Evolutionary conservation across 2,888 invertebrate species (phyloP).

Genomic region (Bembecia ichneumoniformis): DNA sequence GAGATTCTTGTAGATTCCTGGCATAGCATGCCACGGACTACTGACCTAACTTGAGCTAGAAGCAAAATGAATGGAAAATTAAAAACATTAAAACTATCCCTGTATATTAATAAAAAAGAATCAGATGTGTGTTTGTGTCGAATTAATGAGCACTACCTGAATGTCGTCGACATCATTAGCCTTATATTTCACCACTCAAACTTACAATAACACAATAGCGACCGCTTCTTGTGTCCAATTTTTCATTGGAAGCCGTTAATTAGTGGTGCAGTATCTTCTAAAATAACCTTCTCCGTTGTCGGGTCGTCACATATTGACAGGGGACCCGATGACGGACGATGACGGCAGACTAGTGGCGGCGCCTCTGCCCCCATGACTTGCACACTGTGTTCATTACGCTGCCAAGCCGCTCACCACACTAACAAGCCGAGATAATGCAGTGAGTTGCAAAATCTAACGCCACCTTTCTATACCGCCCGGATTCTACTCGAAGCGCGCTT

Average conservation of each 20-base stretch:
- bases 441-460: slow-evolving; percentile 58
- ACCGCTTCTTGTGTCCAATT: slow-evolving; percentile 42
- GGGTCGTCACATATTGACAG: slow-evolving; percentile 60
- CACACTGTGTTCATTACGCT: slow-evolving; percentile 60
- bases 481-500: slow-evolving; percentile 12
- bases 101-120: no score
- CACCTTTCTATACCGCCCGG: slow-evolving; percentile 9
- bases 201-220: slow-evolving; percentile 56
- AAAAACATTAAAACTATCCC: no score
- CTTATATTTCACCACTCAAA: neutral
- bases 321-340: slow-evolving; percentile 48
- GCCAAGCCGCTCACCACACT: slow-evolving; percentile 39
- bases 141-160: neutral
- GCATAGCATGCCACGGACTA: no score
- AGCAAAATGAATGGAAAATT: no score
- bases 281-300: slow-evolving; percentile 66
- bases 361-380: slow-evolving; percentile 61
- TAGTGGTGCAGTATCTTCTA: slow-evolving; percentile 60
- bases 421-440: slow-evolving; percentile 70
- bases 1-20: no score
- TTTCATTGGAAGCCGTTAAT: slow-evolving; percentile 62
- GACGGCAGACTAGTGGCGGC: slow-evolving; percentile 43
- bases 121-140: no score
- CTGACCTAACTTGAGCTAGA: no score
- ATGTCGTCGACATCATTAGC: neutral